Evolutionary conservation across 53 echinoderm and acorn worm species (phyloP).

Genomic region (Temnopleurus reevesii): DNA sequence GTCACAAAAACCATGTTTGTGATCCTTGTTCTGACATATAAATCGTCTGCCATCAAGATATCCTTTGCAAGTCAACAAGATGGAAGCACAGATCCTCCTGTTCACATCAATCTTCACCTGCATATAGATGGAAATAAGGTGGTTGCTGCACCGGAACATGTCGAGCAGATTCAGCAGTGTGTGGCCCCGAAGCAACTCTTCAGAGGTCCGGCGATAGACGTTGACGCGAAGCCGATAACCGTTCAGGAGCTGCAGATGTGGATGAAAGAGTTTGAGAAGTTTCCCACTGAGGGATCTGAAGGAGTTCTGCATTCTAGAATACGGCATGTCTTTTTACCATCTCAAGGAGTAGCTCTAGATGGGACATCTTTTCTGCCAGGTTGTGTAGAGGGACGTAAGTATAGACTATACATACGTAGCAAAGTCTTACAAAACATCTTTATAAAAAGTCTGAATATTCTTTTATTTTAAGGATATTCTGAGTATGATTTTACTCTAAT

Average conservation of each 20-base stretch:
- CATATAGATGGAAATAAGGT: constrained; percentile 42
- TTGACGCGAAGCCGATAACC: constrained; percentile 9
- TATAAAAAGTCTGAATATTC: background rate
- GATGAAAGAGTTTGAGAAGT: constrained; percentile 30
- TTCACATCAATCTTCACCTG: constrained; percentile 48
- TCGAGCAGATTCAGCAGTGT: background rate
- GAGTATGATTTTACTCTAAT: background rate
- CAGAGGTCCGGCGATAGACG: background rate
- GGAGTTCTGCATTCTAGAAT: constrained; percentile 15
- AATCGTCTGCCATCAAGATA: constrained; percentile 17
- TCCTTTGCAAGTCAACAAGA: constrained; percentile 2
- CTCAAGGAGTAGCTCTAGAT: constrained; percentile 22
- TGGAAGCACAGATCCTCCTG: constrained; percentile 12
- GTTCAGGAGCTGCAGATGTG: constrained; percentile 23
- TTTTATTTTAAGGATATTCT: background rate
- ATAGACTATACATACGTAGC: background rate
- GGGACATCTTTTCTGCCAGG: constrained; percentile 30
- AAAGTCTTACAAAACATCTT: background rate
- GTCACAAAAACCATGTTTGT: background rate
- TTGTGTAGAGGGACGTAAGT: constrained; percentile 33
- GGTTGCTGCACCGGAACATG: background rate
- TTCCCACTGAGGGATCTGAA: background rate
- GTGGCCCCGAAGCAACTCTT: background rate
- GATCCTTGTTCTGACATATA: background rate
- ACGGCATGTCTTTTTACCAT: background rate